phyloP scores from a whole-genome alignment of 2,797 vertebrate species.

The Halcyon leucocephala region DNA sequence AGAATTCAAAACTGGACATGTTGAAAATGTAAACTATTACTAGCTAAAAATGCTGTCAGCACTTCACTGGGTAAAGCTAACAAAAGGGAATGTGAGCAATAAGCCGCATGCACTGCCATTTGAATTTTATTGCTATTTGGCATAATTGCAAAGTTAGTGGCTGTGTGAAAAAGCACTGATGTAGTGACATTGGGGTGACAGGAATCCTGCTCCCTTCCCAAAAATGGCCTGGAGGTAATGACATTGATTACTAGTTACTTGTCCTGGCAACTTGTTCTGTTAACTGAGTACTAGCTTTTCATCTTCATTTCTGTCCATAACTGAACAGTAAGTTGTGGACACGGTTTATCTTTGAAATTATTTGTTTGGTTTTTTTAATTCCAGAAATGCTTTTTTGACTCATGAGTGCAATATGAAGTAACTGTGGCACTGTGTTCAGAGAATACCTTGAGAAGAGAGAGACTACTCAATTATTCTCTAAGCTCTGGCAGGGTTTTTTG shows the following conservation, averaged over 20 bases:
- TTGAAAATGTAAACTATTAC: not conserved
- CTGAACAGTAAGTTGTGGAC: not conserved
- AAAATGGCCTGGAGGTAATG: not conserved
- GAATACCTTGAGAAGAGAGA: not conserved
- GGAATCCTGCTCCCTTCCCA: not conserved
- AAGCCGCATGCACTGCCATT: not conserved
- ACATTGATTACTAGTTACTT: not conserved
- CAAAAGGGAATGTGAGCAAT: not conserved
- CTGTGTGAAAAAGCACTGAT: not conserved
- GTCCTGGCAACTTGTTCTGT: not conserved
- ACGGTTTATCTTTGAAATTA: not conserved
- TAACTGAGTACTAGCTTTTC: not conserved
- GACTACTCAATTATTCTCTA: not conserved
- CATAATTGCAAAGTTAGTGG: not conserved
- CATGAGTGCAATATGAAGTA: not conserved
- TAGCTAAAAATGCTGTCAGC: not conserved
- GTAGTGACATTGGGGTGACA: rapidly evolving
- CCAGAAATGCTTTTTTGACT: not conserved
- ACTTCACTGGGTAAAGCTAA: not conserved
- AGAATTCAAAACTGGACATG: not conserved
- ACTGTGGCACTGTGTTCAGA: not conserved
- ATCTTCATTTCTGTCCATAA: not conserved
- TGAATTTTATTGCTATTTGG: not conserved
- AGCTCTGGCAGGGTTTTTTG: not conserved
- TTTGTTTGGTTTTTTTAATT: not conserved